These are phyloP conservation scores for Strix occidentalis DNA, from an alignment of 2,797 vertebrate genomes.

Conservation along the genomic window DNA sequence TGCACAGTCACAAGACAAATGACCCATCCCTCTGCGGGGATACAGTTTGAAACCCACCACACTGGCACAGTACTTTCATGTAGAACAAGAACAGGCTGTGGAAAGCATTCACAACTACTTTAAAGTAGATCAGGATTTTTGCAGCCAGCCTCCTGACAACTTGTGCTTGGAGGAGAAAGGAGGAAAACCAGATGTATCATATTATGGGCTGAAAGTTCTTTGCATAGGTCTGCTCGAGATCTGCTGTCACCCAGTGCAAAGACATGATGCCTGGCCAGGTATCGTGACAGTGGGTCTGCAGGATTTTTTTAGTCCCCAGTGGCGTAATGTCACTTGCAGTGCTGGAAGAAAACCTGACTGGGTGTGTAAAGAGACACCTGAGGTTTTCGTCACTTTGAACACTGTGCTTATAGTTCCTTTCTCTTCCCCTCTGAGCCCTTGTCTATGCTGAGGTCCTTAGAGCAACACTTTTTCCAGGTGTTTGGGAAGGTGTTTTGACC, in stretches of 20 bases:
- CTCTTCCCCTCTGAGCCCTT: background rate
- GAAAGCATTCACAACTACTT: background rate
- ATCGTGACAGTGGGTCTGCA: background rate
- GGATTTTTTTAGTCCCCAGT: background rate
- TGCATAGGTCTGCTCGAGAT: background rate
- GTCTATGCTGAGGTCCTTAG: background rate
- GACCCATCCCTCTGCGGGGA: background rate
- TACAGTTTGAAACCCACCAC: background rate
- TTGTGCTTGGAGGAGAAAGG: background rate
- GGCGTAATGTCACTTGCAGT: background rate
- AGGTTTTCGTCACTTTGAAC: background rate
- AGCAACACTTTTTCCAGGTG: background rate
- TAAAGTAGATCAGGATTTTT: slow-evolving; percentile 2
- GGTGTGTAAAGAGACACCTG: background rate
- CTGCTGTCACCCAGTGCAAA: background rate
- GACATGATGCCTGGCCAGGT: background rate
- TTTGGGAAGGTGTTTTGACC: background rate
- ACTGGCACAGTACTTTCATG: background rate
- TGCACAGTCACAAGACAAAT: background rate
- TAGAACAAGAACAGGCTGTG: background rate
- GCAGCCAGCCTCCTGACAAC: background rate
- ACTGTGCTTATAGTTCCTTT: background rate
- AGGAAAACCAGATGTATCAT: background rate
- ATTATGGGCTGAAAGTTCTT: background rate
- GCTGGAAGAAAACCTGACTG: background rate